Base-by-base conservation (phyloP, 64 coral and sea anemone species). In the Montipora sp. region DNA sequence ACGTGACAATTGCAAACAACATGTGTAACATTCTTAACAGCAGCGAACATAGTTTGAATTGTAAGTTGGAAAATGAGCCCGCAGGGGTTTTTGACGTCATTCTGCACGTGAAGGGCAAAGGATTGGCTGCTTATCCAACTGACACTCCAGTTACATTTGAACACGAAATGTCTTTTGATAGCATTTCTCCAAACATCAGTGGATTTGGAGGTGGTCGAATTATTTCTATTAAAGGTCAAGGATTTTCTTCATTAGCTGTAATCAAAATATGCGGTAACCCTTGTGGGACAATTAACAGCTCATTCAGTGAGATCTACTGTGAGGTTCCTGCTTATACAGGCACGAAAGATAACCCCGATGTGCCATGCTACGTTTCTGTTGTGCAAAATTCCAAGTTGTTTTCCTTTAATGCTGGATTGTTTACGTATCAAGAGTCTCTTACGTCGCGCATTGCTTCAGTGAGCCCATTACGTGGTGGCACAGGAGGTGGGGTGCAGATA, bases 381-480 rank as follows among this genome's bases (percentile, higher is more conserved):
- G 65, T 21, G 16, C 79, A 86, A 24, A 59, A 84, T n/a, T 23
- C 19, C 21, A 21, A 75, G 14, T 74, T 85, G 0, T 84, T 47
- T 16, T 63, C 71, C 70, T 75, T 57, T 4, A 80, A 75, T 23
- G 3, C 67, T 5, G 79, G 79, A 4, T 68, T 85, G 47, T 90
- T 89, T 68, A 81, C 87, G 15, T 96, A 96, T 61, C 79, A 72
- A 51, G 75, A 86, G 50, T 79, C 90, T 73, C 80, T 96, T 24
- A 93, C 95, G 10, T 84, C 95, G 44, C 81, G 59, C 19, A 93
- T 96, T 51, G 86, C 53, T 16, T 80, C 79, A 20, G 91, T 96
- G 12, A 90, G 14, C 12, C 95, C 91, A 18, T 86, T 80, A 51
- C 91, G 81, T 63, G 95, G 95, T 27, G 95, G 95, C 0, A 96